Conservation (phyloP, 2,113 vertebrate genomes). For the Laterallus jamaicensis region DNA sequence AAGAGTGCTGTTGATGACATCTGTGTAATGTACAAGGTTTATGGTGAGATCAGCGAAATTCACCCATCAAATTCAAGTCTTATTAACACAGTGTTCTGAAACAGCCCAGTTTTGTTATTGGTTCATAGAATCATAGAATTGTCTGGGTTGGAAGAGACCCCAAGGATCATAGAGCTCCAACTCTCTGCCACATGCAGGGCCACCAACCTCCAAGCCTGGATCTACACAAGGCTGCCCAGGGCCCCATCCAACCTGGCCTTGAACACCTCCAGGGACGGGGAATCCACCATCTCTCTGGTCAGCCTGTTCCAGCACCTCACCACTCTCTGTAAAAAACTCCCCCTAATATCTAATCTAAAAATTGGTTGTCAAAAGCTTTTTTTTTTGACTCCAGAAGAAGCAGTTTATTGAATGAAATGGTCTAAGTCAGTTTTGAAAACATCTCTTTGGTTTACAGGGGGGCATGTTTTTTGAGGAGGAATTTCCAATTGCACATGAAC, state of each 20-base stretch:
- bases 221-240: no score
- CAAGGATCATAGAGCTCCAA: no score
- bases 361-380: constrained; percentile 32
- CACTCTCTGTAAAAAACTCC: no score
- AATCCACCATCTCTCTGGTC: no score
- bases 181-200: no score
- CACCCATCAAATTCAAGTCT: constrained; percentile 12
- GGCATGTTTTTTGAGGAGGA: no score
- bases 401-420: constrained; percentile 9
- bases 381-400: constrained; percentile 14
- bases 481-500: not conserved
- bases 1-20: constrained; percentile 1
- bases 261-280: no score
- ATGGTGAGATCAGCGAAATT: not conserved
- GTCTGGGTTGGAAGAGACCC: no score
- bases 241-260: no score
- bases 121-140: not conserved
- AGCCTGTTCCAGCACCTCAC: no score
- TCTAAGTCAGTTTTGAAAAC: not conserved
- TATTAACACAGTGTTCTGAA: constrained; percentile 13
- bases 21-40: constrained; percentile 22
- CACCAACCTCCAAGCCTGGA: no score
- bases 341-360: no score
- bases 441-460: not conserved
- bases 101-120: constrained; percentile 27